Conservation (phyloP, 2,888 invertebrate genomes). For the Galerucella calmariensis region DNA sequence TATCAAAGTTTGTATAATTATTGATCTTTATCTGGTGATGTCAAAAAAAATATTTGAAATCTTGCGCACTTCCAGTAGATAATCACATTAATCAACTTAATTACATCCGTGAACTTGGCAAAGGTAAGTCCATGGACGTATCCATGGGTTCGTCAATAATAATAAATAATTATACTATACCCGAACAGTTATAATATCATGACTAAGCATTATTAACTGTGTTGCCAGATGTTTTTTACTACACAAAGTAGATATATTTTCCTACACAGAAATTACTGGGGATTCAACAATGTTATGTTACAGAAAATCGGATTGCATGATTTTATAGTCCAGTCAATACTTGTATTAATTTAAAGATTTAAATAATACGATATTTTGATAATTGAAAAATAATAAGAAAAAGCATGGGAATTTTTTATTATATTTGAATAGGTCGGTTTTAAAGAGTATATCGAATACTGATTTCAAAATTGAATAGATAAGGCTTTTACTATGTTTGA, state of each 20-base stretch:
- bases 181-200: not conserved
- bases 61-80: too few species aligned
- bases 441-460: too few species aligned
- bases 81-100: not conserved
- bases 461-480: too few species aligned
- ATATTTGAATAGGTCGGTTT: too few species aligned
- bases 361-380: not conserved
- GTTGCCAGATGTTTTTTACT: not conserved
- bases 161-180: not conserved
- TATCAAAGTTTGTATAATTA: too few species aligned
- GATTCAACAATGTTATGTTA: not conserved
- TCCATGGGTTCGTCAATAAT: not conserved
- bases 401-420: too few species aligned
- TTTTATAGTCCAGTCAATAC: not conserved
- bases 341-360: not conserved
- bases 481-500: too few species aligned
- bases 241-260: not conserved
- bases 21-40: not conserved
- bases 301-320: not conserved
- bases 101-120: not conserved
- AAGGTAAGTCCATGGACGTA: too few species aligned
- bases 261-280: not conserved
- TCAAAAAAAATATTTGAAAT: not conserved
- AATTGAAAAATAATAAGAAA: too few species aligned
- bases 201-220: not conserved